phyloP scores from a whole-genome alignment of 2,797 vertebrate genomes.

The Artibeus lituratus region DNA sequence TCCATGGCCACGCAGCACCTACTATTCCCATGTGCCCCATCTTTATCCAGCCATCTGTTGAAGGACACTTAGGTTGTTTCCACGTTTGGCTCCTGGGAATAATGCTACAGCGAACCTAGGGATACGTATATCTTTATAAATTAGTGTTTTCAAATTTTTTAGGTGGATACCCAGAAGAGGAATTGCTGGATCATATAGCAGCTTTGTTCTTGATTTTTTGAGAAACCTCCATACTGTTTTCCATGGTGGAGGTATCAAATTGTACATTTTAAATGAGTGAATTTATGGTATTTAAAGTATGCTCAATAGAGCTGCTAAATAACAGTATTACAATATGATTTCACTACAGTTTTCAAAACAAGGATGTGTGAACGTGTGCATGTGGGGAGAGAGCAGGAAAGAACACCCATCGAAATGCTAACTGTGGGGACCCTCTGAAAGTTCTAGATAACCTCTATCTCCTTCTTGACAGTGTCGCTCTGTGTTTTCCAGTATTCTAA shows the following conservation, averaged over 20 bases:
- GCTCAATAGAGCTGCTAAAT: constrained; percentile 4
- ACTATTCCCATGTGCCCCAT: neutral
- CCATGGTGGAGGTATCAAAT: neutral
- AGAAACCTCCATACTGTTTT: too few relatives aligned
- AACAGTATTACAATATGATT: neutral
- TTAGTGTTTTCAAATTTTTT: too few relatives aligned
- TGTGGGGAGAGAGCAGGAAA: neutral
- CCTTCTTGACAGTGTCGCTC: neutral
- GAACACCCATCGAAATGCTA: neutral
- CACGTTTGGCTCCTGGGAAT: too few relatives aligned
- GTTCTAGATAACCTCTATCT: neutral
- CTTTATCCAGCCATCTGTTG: neutral
- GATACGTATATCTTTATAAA: too few relatives aligned
- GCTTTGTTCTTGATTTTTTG: too few relatives aligned
- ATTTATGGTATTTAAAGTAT: neutral
- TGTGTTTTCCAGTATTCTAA: constrained; percentile 9
- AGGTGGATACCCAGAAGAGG: too few relatives aligned
- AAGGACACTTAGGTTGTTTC: neutral
- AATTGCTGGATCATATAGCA: too few relatives aligned
- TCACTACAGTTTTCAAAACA: neutral
- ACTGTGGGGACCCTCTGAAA: neutral
- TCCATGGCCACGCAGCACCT: too few relatives aligned
- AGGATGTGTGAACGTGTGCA: neutral
- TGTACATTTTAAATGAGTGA: neutral
- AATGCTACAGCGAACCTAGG: too few relatives aligned